Percentiles rank a stretch among this genome's conserved stretches.
Evolutionary conservation across 2,797 vertebrate genomes (phyloP).

Genomic region (Basileuterus tristriatus): DNA sequence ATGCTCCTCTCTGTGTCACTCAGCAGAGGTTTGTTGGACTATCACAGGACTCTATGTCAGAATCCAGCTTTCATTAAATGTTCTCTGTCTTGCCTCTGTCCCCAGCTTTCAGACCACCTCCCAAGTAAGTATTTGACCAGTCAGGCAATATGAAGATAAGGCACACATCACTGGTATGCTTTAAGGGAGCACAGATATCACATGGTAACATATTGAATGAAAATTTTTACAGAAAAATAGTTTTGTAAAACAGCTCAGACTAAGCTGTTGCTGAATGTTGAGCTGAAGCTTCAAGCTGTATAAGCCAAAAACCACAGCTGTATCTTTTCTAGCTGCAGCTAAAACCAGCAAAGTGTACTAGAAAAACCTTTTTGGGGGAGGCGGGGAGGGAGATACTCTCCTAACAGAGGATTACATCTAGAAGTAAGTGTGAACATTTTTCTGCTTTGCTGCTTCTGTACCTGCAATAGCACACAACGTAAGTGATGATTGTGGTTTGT

Average conservation of each 20-base stretch:
- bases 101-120: constrained; percentile 4
- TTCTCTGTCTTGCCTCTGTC: neutral
- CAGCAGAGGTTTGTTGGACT: neutral
- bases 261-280: constrained; percentile 46
- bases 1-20: neutral
- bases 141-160: constrained; percentile 1
- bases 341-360: constrained; percentile 54
- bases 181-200: constrained; percentile 5
- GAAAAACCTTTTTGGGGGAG: constrained; percentile 25
- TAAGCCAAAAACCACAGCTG: constrained; percentile 67
- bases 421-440: constrained; percentile 41
- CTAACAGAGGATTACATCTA: neutral
- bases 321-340: constrained; percentile 72
- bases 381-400: neutral
- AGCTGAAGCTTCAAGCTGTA: neutral
- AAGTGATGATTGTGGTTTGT: neutral
- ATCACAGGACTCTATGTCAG: neutral
- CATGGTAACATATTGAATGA: constrained; percentile 51
- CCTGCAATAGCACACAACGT: neutral
- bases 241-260: constrained; percentile 59
- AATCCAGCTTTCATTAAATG: neutral
- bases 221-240: constrained; percentile 59
- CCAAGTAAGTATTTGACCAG: neutral
- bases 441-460: constrained; percentile 33
- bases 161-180: neutral